These are phyloP conservation scores for Lepidostoma basale DNA, from an alignment of 1,140 invertebrate species.

Conservation along the genomic window DNA sequence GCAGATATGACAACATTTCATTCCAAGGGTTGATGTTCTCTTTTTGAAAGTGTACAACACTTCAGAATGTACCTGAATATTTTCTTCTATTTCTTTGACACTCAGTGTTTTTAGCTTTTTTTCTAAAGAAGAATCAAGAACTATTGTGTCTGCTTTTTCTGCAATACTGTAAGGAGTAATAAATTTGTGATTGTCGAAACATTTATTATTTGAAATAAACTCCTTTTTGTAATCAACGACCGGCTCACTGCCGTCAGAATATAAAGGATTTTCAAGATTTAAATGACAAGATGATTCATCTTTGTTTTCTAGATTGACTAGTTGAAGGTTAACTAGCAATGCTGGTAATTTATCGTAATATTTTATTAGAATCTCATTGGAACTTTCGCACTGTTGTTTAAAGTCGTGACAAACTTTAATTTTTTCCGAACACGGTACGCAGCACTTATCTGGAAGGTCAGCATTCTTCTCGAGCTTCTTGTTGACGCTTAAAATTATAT, in stretches of 20 bases:
- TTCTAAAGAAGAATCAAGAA: neutral
- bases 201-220: neutral
- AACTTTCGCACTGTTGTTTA: conserved; percentile 2
- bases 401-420: conserved; percentile 10
- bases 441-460: conserved; percentile 1
- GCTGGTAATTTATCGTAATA: neutral
- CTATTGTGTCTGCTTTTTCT: neutral
- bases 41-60: neutral
- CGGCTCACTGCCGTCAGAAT: neutral
- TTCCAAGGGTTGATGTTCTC: neutral
- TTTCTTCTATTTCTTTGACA: neutral
- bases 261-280: too few relatives aligned
- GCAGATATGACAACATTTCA: neutral
- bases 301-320: neutral
- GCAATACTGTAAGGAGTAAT: too few relatives aligned
- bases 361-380: neutral
- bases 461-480: neutral
- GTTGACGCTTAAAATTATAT: neutral
- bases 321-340: neutral
- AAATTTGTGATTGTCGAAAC: too few relatives aligned
- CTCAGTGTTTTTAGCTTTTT: conserved; percentile 9
- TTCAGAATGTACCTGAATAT: neutral
- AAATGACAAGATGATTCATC: neutral
- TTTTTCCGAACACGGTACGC: neutral
- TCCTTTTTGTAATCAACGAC: conserved; percentile 9